phyloP scores from a whole-genome alignment of 2,888 invertebrate genomes.

The Dorcus hopei region DNA sequence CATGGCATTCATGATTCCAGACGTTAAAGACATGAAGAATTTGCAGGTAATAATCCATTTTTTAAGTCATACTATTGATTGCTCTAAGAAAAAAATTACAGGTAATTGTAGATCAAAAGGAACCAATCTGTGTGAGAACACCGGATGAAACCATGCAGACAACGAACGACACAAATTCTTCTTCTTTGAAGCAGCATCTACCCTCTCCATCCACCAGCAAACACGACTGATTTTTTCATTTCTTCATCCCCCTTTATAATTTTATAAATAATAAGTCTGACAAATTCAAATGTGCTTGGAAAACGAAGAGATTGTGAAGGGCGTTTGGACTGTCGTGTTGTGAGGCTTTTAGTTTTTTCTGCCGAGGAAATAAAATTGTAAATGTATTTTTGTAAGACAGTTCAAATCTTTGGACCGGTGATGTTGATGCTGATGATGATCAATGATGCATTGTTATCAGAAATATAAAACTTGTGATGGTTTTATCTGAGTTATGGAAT shows the following conservation, averaged over 20 bases:
- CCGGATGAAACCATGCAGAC: slow-evolving; percentile 14
- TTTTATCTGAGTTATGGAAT: slow-evolving; percentile 24
- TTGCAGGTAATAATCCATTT: slow-evolving; percentile 50
- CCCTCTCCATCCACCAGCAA: slow-evolving; percentile 19
- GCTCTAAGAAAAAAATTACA: slow-evolving; percentile 13
- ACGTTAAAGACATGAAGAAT: slow-evolving; percentile 58
- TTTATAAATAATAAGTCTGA: slow-evolving; percentile 12
- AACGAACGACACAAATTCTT: slow-evolving; percentile 13
- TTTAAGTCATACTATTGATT: neutral
- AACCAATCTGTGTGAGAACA: slow-evolving; percentile 12
- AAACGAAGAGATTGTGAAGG: slow-evolving; percentile 1
- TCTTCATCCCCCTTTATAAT: slow-evolving; percentile 19
- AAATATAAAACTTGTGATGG: slow-evolving; percentile 27
- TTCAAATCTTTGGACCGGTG: neutral
- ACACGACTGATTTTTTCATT: slow-evolving; percentile 28
- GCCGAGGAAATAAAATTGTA: neutral
- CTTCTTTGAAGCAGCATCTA: slow-evolving; percentile 13
- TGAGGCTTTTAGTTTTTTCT: neutral
- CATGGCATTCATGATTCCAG: slow-evolving; percentile 42
- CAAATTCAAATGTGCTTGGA: slow-evolving; percentile 6
- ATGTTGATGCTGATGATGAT: no score
- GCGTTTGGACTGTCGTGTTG: slow-evolving; percentile 1
- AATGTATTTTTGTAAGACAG: slow-evolving; percentile 5
- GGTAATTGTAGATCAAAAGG: slow-evolving; percentile 30
- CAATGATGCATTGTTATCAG: neutral